Base-by-base conservation (phyloP, 35 echinoderm and acorn worm genomes). In the Hemicentrotus pulcherrimus region DNA sequence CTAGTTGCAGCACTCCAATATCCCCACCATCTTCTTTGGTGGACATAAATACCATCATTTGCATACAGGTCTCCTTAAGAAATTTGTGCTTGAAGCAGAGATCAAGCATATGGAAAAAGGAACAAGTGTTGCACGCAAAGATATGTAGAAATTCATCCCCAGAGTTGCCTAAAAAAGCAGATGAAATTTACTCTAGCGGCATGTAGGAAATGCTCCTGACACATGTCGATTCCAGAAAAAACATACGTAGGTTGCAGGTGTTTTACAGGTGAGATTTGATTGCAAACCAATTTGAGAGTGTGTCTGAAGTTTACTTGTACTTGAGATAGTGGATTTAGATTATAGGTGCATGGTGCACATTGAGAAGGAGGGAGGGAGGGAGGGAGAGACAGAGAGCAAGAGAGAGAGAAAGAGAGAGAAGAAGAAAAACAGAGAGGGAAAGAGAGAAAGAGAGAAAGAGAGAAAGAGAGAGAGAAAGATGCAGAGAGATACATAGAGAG, bases 261-360 rank as follows among this genome's bases (percentile, higher is more conserved):
- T 90, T 90, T 90, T 90, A 47, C 88, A 90, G 88, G 88, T 90
- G 88, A 90, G 88, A 90, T 90, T 90, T 90, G 88, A 90, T 90
- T 90, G 88, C 88, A 90, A 90, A 90, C 88, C 88, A 90, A 90
- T 90, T 90, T 35, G 46, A 47, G 32, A 47, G 88, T 78, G 88
- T 78, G 65, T 22, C 65, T 78, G 28, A 78, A 78, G 65, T 78
- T 78, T 78, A 78, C 65, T 28, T 78, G 65, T 78, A 78, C 65
- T 78, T 78, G 65, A 78, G 65, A n/a, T 78, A 78, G 65, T 78
- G 28, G 65, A 78, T 78, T 15, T 78, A n/a, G 3, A 22, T 28
- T 78, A 78, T 78, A 78, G 65, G 65, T 78, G 65, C 65, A 78
- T 10, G 15, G 50, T 14, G 50, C 15, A 55, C 50, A 55, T 28